Evolutionary conservation across 1,140 invertebrate species (phyloP).

Genomic region (Aphelinus atriplicis): DNA sequence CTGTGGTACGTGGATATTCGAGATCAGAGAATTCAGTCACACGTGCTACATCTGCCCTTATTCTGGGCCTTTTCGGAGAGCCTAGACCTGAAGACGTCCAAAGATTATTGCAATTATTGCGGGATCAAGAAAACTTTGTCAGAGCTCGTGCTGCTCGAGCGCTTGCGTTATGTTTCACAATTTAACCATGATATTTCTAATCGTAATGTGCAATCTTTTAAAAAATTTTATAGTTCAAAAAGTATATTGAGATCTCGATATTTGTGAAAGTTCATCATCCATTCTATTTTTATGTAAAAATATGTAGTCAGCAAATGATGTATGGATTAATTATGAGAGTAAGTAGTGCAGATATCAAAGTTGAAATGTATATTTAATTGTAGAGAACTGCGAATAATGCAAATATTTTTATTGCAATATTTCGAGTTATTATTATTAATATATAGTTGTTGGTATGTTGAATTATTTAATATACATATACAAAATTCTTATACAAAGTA

Average conservation of each 20-base stretch:
- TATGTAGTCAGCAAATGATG: background rate
- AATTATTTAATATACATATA: slow-evolving; percentile 8
- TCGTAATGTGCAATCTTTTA: slow-evolving; percentile 31
- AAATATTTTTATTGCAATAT: slow-evolving; percentile 11
- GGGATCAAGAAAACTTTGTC: slow-evolving; percentile 69
- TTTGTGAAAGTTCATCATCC: background rate
- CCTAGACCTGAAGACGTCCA: slow-evolving; percentile 60
- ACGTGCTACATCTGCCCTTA: slow-evolving; percentile 55
- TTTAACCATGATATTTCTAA: slow-evolving; percentile 30
- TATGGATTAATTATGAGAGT: no score
- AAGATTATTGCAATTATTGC: slow-evolving; percentile 71
- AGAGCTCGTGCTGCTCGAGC: slow-evolving; percentile 70
- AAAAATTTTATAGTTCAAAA: slow-evolving; percentile 12
- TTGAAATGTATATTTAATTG: slow-evolving; percentile 14
- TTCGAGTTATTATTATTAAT: slow-evolving; percentile 1
- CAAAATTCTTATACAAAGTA: background rate
- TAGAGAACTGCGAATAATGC: slow-evolving; percentile 1
- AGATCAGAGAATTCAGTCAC: slow-evolving; percentile 54
- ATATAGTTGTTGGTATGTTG: background rate
- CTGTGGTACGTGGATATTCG: slow-evolving; percentile 57
- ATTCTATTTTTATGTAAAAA: slow-evolving; percentile 32
- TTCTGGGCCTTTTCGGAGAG: slow-evolving; percentile 56
- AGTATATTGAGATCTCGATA: background rate
- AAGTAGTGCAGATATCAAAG: background rate
- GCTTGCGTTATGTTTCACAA: slow-evolving; percentile 61